Base-by-base conservation (phyloP, 2,113 vertebrate genomes). In the Syngnathus floridae region DNA sequence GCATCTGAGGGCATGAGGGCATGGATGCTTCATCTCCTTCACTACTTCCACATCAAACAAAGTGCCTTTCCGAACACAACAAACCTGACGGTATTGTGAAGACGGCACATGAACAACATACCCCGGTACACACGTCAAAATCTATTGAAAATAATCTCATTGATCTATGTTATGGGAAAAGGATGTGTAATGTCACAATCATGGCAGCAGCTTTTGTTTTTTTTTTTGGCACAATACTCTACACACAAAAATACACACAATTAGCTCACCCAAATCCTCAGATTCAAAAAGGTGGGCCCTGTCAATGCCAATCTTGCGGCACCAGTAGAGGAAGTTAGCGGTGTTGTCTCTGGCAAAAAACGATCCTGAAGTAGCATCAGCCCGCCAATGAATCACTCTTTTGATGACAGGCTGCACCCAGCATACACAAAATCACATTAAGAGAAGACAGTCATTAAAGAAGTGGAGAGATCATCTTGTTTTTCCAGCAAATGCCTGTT, bases 291-390 rank as follows among this genome's bases (percentile, higher is more conserved):
- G 91, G 83, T 94, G 95, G 2, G 95, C 93, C 66, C 95, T 93
- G 65, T 94, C 95, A 74, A 99, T 89, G 0, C 96, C 97, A 12
- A 94, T 94, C 83, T 96, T 94, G 86, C 95, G 90, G 87, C 96
- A 98, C 97, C 97, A 99, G 76, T 95, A 92, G 71, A 99, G 89
- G 88, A 99, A 99, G 88, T 98, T 99, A 59, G 95, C 95, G 14
- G 95, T 91, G 82, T 99, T 99, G 89, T 99, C 97, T 63, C 97
- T 86, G 66, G 97, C 97, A 40, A 98, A 98, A 89, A 99, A 99
- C 13, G 97, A 97, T 22, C 96, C 95, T 31, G 95, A 93, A n/a
- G 94, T 91, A 62, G 96, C 96, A 69, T 93, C 94, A 62, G 91
- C 87, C 85, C 93, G 92, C 91, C 92, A 98, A 8, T 93, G 93